A percentile compares a stretch with the other conserved stretches of the same genome.
phyloP scores from a whole-genome alignment of 1,140 invertebrate genomes.

The Schlechtendalia chinensis region DNA sequence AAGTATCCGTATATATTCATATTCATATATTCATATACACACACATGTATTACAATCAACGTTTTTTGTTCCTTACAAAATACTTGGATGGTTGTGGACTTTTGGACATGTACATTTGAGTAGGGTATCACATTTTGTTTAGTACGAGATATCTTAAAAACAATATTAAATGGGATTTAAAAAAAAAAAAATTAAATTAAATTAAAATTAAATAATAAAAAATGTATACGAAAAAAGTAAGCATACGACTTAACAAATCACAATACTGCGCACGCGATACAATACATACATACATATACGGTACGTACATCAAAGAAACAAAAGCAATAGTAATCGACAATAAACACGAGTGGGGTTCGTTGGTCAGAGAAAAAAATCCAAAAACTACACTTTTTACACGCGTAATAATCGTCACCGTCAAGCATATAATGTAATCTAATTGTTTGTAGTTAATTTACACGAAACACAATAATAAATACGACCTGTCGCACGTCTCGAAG shows the following conservation, averaged over 20 bases:
- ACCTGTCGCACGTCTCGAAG: slow-evolving; percentile 7
- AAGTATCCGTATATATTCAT: no score
- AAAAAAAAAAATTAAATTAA: slow-evolving; percentile 15
- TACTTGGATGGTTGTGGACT: slow-evolving; percentile 42
- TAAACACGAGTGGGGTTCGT: neutral
- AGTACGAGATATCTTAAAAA: slow-evolving; percentile 40
- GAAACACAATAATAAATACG: slow-evolving; percentile 13
- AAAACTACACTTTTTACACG: slow-evolving; percentile 23
- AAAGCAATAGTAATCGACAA: neutral
- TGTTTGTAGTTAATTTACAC: no score
- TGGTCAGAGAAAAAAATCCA: neutral
- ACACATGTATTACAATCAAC: slow-evolving; percentile 9
- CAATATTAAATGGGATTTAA: neutral
- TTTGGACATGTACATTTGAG: slow-evolving; percentile 38
- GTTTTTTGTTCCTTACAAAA: slow-evolving; percentile 14
- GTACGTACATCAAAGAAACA: no score
- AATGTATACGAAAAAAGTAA: slow-evolving; percentile 2
- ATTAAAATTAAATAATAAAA: slow-evolving; percentile 36
- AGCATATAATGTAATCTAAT: no score
- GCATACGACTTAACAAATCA: slow-evolving; percentile 46
- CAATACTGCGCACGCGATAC: slow-evolving; percentile 38
- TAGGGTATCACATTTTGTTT: slow-evolving; percentile 50
- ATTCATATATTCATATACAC: neutral
- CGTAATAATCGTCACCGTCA: no score
- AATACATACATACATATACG: no score